Evolutionary conservation across 92 coral and sea anemone genomes (phyloP).

Genomic region (Diadumene lineata): DNA sequence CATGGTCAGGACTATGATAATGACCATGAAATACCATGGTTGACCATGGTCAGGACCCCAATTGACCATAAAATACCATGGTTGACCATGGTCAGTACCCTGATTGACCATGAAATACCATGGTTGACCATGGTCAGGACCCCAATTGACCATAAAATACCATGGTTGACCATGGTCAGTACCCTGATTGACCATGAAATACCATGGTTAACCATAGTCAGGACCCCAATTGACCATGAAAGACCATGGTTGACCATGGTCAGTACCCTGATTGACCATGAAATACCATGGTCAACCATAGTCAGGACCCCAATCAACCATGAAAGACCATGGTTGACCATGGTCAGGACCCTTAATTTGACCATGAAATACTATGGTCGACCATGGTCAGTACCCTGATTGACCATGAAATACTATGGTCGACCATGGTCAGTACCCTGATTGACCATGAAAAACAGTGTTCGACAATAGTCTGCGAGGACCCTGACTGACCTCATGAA

Average conservation of each 20-base stretch:
- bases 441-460: conserved; percentile 37
- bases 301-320: too few relatives aligned
- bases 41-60: background rate
- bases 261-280: too few relatives aligned
- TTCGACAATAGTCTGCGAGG: conserved; percentile 24
- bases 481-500: background rate
- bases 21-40: background rate
- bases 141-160: background rate
- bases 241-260: conserved; percentile 33
- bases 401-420: conserved; percentile 34
- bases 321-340: too few relatives aligned
- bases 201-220: conserved; percentile 8
- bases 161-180: conserved; percentile 17
- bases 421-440: conserved; percentile 44
- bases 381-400: too few relatives aligned
- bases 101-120: conserved; percentile 21
- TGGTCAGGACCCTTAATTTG: too few relatives aligned
- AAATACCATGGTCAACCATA: too few relatives aligned
- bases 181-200: background rate
- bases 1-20: background rate
- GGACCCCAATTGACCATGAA: conserved; percentile 40
- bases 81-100: background rate
- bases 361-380: conserved; percentile 25
- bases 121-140: background rate
- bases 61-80: background rate